Evolutionary conservation across 2,113 vertebrate genomes (phyloP).

Genomic region (Corynorhinus townsendii): DNA sequence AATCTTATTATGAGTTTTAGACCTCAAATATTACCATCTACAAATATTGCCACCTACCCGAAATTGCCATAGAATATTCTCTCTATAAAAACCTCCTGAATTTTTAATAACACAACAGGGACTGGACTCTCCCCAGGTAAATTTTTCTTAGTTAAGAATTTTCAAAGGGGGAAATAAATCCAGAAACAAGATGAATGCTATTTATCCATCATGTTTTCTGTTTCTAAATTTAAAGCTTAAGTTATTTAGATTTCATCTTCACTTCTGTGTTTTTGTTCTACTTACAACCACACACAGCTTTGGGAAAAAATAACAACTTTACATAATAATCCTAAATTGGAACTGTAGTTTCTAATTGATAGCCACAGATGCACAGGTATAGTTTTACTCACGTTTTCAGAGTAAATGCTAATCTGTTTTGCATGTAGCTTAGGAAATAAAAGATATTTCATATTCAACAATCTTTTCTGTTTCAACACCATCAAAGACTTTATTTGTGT

Average conservation of each 20-base stretch:
- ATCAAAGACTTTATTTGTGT: neutral
- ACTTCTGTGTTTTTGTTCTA: constrained; percentile 7
- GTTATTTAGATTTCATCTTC: neutral
- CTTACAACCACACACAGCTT: neutral
- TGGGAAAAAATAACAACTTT: neutral
- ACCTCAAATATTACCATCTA: neutral
- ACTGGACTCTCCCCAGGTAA: neutral
- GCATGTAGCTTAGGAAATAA: neutral
- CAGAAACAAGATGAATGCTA: constrained; percentile 43
- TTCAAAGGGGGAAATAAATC: constrained; percentile 35
- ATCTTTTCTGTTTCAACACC: neutral
- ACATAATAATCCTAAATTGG: neutral
- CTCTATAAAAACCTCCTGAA: constrained; percentile 37
- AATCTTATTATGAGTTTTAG: constrained; percentile 41
- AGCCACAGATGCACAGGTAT: neutral
- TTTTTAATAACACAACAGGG: constrained; percentile 14
- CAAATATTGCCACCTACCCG: neutral
- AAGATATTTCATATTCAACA: neutral
- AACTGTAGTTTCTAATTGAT: neutral
- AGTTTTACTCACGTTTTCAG: neutral
- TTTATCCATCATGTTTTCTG: neutral
- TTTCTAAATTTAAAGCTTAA: constrained; percentile 47
- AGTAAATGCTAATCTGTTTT: neutral
- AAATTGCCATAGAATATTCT: neutral
- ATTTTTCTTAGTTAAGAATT: constrained; percentile 46